Percentiles rank a stretch among this genome's conserved stretches.
Evolutionary conservation across 1,140 invertebrate genomes (phyloP).

Genomic region (Catajapyx aquilonaris): DNA sequence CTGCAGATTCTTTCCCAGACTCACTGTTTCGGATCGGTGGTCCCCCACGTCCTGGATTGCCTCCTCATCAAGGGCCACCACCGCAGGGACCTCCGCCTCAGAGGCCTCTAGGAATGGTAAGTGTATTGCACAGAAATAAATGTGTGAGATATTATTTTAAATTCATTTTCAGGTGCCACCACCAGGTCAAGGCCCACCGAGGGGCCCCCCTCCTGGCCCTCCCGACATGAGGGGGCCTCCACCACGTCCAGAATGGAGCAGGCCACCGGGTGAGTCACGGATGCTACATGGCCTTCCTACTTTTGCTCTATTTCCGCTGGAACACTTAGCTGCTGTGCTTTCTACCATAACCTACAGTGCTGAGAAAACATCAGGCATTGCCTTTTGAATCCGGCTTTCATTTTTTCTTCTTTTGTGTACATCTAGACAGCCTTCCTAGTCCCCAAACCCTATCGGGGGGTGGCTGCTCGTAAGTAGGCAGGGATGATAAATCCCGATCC

Average conservation of each 20-base stretch:
- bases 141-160: conserved; percentile 6
- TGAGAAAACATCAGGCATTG: too few relatives aligned
- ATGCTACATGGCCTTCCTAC: too few relatives aligned
- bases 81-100: conserved; percentile 34
- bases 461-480: too few relatives aligned
- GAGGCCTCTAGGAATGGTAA: conserved; percentile 41
- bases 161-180: conserved; percentile 35
- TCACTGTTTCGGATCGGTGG: conserved; percentile 8
- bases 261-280: conserved; percentile 33
- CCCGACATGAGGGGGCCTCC: conserved; percentile 34
- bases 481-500: too few relatives aligned
- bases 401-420: too few relatives aligned
- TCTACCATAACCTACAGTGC: too few relatives aligned
- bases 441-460: too few relatives aligned
- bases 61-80: conserved; percentile 28
- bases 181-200: conserved; percentile 30
- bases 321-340: too few relatives aligned
- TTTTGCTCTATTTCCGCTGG: too few relatives aligned
- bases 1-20: background rate
- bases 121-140: conserved; percentile 10
- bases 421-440: too few relatives aligned
- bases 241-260: conserved; percentile 50
- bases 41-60: conserved; percentile 20
- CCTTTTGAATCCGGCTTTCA: too few relatives aligned
- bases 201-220: conserved; percentile 35